phyloP scores from a whole-genome alignment of 2,888 invertebrate genomes.

The Rotaria socialis region DNA sequence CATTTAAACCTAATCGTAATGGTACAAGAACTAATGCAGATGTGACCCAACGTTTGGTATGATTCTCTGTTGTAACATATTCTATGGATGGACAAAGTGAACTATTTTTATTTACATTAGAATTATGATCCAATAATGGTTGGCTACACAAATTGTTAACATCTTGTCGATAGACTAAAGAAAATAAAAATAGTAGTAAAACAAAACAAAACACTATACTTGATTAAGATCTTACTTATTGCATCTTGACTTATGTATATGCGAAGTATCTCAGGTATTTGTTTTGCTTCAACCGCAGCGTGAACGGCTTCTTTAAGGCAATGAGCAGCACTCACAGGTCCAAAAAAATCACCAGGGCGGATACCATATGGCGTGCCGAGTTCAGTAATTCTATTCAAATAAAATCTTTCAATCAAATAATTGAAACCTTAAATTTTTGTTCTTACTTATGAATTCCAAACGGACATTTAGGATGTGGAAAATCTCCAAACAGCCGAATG shows the following conservation, averaged over 20 bases:
- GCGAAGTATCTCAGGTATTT: not conserved
- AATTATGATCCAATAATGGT: not conserved
- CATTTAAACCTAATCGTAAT: slow-evolving; percentile 78
- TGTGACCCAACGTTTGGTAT: slow-evolving; percentile 44
- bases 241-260: slow-evolving; percentile 25
- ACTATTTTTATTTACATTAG: not conserved
- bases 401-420: too few relatives aligned
- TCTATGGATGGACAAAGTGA: not conserved
- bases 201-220: too few relatives aligned
- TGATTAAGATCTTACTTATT: not conserved
- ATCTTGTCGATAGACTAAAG: slow-evolving; percentile 14
- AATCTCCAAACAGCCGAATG: slow-evolving; percentile 42
- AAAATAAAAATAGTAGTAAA: not conserved
- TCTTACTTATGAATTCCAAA: slow-evolving; percentile 42
- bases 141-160: not conserved
- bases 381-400: slow-evolving; percentile 15
- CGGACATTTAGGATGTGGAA: slow-evolving; percentile 42
- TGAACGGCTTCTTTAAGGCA: not conserved
- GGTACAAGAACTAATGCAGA: slow-evolving; percentile 61
- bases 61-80: not conserved
- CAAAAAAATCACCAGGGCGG: slow-evolving; percentile 28
- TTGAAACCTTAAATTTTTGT: too few relatives aligned
- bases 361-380: not conserved
- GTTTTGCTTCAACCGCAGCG: not conserved
- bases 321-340: not conserved